Conservation (phyloP, 2,113 vertebrate genomes). For the Perognathus longimembris region DNA sequence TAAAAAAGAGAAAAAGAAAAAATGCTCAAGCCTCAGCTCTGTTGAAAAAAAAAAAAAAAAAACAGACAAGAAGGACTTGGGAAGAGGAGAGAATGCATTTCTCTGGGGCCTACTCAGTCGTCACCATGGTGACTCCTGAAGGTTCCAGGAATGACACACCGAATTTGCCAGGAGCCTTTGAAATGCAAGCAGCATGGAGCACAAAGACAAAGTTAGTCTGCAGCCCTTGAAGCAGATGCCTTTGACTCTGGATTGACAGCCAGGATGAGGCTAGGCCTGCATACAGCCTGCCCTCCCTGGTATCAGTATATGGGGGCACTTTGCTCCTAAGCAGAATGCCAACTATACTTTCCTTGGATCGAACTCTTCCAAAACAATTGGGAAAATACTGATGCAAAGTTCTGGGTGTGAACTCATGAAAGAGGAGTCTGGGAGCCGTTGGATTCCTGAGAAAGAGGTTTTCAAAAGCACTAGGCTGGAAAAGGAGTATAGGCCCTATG, state of each 20-base stretch:
- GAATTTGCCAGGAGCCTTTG: conserved; percentile 77
- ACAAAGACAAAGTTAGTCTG: conserved; percentile 65
- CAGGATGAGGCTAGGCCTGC: neutral
- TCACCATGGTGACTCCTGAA: conserved; percentile 85
- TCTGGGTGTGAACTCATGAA: neutral
- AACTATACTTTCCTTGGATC: neutral
- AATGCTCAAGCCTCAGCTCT: conserved; percentile 21
- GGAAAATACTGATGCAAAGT: neutral
- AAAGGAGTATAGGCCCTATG: neutral
- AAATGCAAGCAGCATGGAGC: conserved; percentile 75
- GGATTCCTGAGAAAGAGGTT: neutral
- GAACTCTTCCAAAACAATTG: fast-evolving
- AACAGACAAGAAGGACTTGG: conserved; percentile 61
- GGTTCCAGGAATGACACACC: conserved; percentile 80
- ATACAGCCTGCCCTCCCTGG: neutral
- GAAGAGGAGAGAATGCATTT: conserved; percentile 57
- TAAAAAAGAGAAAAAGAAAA: conserved; percentile 60
- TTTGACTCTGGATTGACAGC: conserved; percentile 58
- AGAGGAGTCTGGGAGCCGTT: neutral
- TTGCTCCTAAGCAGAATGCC: neutral
- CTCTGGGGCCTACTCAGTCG: conserved; percentile 65
- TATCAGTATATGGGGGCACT: neutral
- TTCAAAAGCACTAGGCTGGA: neutral
- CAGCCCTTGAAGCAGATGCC: conserved; percentile 57
- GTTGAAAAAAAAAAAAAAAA: neutral